Conservation (phyloP, 2,888 invertebrate genomes). For the Tetragnatha montana region DNA sequence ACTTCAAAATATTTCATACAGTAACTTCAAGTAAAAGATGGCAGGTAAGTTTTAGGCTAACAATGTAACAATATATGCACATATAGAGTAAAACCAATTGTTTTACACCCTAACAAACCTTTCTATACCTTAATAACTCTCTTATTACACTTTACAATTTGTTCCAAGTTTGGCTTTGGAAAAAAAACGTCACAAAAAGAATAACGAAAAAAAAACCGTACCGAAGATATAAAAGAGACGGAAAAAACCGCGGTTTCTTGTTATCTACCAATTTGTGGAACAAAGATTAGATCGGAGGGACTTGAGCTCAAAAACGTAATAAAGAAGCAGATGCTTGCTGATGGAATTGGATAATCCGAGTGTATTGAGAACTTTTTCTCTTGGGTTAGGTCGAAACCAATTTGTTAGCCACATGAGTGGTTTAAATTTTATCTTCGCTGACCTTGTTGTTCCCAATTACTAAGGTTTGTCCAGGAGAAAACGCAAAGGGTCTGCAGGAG, state of each 20-base stretch:
- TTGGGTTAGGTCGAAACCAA: slow-evolving; percentile 10
- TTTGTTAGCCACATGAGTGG: background rate
- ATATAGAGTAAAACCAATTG: too few relatives aligned
- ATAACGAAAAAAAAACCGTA: background rate
- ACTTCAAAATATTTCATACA: too few relatives aligned
- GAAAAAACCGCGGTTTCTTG: background rate
- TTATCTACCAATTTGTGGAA: slow-evolving; percentile 13
- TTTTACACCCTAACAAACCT: too few relatives aligned
- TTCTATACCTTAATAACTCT: background rate
- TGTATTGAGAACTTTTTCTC: background rate
- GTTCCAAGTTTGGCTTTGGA: background rate
- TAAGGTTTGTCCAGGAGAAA: background rate
- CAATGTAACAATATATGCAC: too few relatives aligned
- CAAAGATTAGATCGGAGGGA: slow-evolving; percentile 3
- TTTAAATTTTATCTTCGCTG: slow-evolving; percentile 10
- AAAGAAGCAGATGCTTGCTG: slow-evolving; percentile 21
- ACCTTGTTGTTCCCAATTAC: background rate
- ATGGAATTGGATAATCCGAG: slow-evolving; percentile 38
- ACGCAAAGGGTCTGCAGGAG: background rate
- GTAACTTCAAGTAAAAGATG: too few relatives aligned
- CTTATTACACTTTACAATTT: background rate
- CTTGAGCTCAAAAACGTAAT: slow-evolving; percentile 15
- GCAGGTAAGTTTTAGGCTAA: too few relatives aligned
- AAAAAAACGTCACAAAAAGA: background rate
- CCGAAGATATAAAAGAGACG: background rate